phyloP scores from a whole-genome alignment of 2,888 invertebrate genomes.

The Prosapia bicincta region DNA sequence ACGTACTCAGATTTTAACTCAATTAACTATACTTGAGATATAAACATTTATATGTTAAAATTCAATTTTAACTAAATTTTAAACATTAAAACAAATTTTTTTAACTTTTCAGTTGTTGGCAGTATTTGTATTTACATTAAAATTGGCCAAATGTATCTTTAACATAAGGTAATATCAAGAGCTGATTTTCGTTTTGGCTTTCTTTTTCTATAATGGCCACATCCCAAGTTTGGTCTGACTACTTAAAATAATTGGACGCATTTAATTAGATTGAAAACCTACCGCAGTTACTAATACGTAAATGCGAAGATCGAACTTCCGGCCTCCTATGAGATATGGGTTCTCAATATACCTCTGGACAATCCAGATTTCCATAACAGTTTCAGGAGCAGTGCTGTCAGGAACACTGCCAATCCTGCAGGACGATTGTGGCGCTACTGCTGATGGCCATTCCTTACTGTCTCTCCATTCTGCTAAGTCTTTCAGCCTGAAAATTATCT shows the following conservation, averaged over 20 bases:
- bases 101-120: too few species aligned
- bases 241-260: neutral
- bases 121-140: too few species aligned
- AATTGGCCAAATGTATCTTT: too few species aligned
- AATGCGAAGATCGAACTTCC: constrained; percentile 60
- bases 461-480: constrained; percentile 44
- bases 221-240: neutral
- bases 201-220: neutral
- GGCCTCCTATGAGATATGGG: constrained; percentile 57
- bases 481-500: constrained; percentile 39
- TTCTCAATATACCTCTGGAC: constrained; percentile 58
- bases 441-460: neutral
- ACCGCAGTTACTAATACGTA: constrained; percentile 58
- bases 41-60: too few species aligned
- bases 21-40: too few species aligned
- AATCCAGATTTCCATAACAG: constrained; percentile 47
- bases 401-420: neutral
- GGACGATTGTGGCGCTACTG: neutral
- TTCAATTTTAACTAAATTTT: too few species aligned
- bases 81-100: too few species aligned
- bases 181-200: neutral
- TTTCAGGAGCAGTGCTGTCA: constrained; percentile 10
- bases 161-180: neutral
- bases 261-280: constrained; percentile 31
- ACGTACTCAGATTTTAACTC: too few species aligned